Evolutionary conservation across 2,797 vertebrate genomes (phyloP), one percentile per base, ranked within the genome.

Genomic region (Lutjanus campechanus): DNA sequence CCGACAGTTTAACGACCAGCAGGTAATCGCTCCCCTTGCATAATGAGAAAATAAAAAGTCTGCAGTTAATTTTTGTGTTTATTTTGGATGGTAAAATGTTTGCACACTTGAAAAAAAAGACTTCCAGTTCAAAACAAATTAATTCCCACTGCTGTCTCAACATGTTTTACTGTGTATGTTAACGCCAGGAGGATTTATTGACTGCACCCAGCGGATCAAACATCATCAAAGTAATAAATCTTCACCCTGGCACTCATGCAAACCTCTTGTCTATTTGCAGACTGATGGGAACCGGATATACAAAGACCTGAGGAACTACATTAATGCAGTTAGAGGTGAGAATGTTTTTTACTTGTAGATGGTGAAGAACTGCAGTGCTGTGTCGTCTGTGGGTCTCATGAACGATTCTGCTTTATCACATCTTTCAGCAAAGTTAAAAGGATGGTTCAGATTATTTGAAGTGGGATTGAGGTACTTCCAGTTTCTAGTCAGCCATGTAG

Each of bases 251-350:
- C 20, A 22, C 16, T 69, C 22, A 62, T 12, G 1, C 16, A 69
- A 36, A 46, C 13, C 3, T 81, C 1, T 76, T 70, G 22, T 73
- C 36, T 77, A 1, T 83, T 88, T 93, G 53, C 94, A 99, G 98
- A 92, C 67, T 12, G 97, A 99, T 94, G 97, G 97, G 70, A 95
- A 95, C 79, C 96, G 93, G 61, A 95, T 99, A 50, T 93, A 96
- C 92, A 99, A 98, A 78, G 97, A 99, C 83, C 92, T 99, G 79
- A 99, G 97, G 88, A 92, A 90, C 73, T 98, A 98, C 90, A 85
- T 97, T 0, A 95, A 87, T 17, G 95, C 97, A 0, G 96, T 99
- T 54, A 96, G 96, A 97, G 97, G 98, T 98, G 83, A 22, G 55
- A 60, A 56, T 50, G 62, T 11, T 62, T 60, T 67, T 40, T 65